Evolutionary conservation across 2,113 vertebrate species (phyloP).

Genomic region (Ptilonorhynchus violaceus): DNA sequence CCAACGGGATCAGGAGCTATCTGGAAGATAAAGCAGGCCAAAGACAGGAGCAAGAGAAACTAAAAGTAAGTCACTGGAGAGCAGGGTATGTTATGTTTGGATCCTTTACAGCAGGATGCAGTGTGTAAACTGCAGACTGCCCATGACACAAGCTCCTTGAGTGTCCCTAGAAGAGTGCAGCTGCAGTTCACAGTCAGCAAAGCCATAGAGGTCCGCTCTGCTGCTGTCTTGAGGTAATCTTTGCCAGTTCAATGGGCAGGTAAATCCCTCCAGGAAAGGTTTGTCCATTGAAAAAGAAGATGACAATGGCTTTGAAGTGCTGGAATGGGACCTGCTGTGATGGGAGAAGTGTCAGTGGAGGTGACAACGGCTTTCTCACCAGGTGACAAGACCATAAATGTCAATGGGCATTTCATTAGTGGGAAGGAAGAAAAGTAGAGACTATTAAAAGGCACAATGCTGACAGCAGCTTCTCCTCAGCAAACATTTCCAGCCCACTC

Average conservation of each 20-base stretch:
- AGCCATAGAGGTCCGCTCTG: accelerated
- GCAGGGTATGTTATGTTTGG: background rate
- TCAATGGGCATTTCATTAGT: conserved; percentile 44
- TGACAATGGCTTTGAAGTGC: background rate
- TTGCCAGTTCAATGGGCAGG: background rate
- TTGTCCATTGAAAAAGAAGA: background rate
- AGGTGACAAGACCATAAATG: conserved; percentile 11
- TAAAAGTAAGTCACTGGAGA: background rate
- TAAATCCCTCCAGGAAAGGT: background rate
- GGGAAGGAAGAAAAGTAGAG: background rate
- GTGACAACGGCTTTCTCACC: background rate
- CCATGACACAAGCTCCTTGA: background rate
- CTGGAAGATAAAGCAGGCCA: background rate
- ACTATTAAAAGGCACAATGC: background rate
- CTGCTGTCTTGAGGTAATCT: background rate
- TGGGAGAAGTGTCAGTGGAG: background rate
- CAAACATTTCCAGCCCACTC: background rate
- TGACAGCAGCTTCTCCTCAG: conserved; percentile 32
- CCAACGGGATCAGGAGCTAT: background rate
- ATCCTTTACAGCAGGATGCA: background rate
- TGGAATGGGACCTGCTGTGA: background rate
- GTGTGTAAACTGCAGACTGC: background rate
- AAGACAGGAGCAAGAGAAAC: background rate
- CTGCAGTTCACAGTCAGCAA: background rate
- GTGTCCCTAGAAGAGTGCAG: background rate